Base-by-base conservation (phyloP, 2,113 vertebrate species). In the Cyphomyrus plagiostoma region DNA sequence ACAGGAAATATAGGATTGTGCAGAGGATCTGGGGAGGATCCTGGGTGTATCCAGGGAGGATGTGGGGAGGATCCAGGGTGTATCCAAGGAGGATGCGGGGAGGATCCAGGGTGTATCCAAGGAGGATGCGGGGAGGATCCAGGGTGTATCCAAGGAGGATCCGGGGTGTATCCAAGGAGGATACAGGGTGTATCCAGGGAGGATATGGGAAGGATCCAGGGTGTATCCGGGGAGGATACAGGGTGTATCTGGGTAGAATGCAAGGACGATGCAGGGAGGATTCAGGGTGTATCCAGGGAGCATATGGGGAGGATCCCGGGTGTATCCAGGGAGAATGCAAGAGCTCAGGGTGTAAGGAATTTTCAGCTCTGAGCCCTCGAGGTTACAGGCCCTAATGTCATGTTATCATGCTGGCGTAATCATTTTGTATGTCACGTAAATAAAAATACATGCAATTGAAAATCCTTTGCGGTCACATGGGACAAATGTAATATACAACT, bases 261-360 rank as follows among this genome's bases (percentile, higher is more conserved):
- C 4, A 0, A 0, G 13, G 50, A 17, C 3, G 50, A 52, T 52
- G 0, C 0, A 0, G 3, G 50, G 13, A 17, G 50, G 13, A 52
- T 52, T 13, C 15, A 52, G 50, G 50, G 50, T 52, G 50, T 52
- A 17, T 52, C 50, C 0, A 0, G 15, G 15, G 15, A 52, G 50
- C 13, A 52, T 52, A 0, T 0, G 3, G 0, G 50, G 50, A 52
- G 50, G 50, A 52, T 52, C 50, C 15, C 17, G 50, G 15, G 15
- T 52, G 50, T 3, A 13, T 52, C 3, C 13, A 1, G 50, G 50
- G 50, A 52, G 17, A 15, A 62, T 53, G 52, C 17, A 5, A 19
- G 52, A 53, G 52, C 52, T 53, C 17, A 53, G 58, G n/a, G n/a
- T 66, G 58, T 66, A 66, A 70, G 3, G n/a, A 1, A 26, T 70